Evolutionary conservation across 1,140 invertebrate species (phyloP).

Genomic region (Zaprionus lachaisei): DNA sequence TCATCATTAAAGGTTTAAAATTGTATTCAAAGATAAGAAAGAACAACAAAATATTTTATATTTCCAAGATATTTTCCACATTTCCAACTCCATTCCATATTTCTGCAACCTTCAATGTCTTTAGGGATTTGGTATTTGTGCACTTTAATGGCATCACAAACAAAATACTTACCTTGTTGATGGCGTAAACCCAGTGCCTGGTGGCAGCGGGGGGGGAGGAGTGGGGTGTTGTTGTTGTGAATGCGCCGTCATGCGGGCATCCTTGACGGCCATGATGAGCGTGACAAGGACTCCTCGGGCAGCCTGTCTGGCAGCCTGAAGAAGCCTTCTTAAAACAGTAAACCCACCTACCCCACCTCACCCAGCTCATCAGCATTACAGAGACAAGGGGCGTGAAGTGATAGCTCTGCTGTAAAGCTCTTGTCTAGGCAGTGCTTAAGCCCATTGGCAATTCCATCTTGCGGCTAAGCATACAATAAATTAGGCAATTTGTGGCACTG

Average conservation of each 20-base stretch:
- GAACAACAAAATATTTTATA: no score
- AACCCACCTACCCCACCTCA: no score
- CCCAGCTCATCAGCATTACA: neutral
- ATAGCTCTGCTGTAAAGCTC: slow-evolving; percentile 17
- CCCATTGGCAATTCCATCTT: slow-evolving; percentile 36
- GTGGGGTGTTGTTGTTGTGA: neutral
- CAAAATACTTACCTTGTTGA: neutral
- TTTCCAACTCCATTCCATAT: no score
- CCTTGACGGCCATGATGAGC: neutral
- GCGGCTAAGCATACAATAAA: slow-evolving; percentile 59
- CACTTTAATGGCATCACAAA: neutral
- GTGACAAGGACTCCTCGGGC: neutral
- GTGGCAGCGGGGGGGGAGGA: no score
- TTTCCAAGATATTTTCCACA: no score
- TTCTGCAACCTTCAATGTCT: no score
- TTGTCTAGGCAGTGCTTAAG: slow-evolving; percentile 22
- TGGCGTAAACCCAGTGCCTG: neutral
- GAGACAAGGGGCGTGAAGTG: neutral
- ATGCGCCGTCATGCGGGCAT: slow-evolving; percentile 1
- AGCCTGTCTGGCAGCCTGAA: neutral
- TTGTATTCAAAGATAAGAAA: no score
- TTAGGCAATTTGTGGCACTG: slow-evolving; percentile 53
- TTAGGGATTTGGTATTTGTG: neutral
- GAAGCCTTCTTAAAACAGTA: neutral
- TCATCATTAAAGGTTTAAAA: no score